phyloP scores from a whole-genome alignment of 2,888 invertebrate genomes.

The Heliconius ethilla region DNA sequence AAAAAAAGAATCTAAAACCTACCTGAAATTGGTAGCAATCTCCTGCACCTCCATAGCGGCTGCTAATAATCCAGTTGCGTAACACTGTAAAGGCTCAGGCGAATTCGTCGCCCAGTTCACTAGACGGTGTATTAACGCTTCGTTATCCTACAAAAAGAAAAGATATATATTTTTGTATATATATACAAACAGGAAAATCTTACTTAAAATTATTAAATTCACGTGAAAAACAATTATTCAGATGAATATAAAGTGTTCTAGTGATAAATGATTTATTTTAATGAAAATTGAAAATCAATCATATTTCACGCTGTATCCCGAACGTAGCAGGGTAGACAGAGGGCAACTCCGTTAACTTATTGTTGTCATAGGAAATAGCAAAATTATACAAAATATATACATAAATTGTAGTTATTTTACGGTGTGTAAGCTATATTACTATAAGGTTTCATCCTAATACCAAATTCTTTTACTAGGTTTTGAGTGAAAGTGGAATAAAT shows the following conservation, averaged over 20 bases:
- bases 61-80: slow-evolving; percentile 95
- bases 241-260: too few relatives aligned
- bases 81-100: slow-evolving; percentile 94
- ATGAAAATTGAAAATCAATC: too few relatives aligned
- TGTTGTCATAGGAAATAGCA: too few relatives aligned
- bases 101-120: slow-evolving; percentile 95
- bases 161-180: background rate
- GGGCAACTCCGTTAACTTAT: too few relatives aligned
- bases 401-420: background rate
- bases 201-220: too few relatives aligned
- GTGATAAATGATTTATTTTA: too few relatives aligned
- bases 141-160: slow-evolving; percentile 85
- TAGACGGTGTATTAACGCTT: slow-evolving; percentile 90
- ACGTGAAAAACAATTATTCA: too few relatives aligned
- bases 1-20: background rate
- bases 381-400: too few relatives aligned
- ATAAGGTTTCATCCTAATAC: background rate
- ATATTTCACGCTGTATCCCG: too few relatives aligned
- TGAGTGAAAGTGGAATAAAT: background rate
- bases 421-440: background rate
- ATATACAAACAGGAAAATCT: background rate
- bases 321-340: too few relatives aligned
- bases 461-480: background rate
- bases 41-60: slow-evolving; percentile 99
- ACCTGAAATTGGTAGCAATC: slow-evolving; percentile 92